phyloP scores from a whole-genome alignment of 2,113 vertebrate genomes.

The Lycaon pictus region DNA sequence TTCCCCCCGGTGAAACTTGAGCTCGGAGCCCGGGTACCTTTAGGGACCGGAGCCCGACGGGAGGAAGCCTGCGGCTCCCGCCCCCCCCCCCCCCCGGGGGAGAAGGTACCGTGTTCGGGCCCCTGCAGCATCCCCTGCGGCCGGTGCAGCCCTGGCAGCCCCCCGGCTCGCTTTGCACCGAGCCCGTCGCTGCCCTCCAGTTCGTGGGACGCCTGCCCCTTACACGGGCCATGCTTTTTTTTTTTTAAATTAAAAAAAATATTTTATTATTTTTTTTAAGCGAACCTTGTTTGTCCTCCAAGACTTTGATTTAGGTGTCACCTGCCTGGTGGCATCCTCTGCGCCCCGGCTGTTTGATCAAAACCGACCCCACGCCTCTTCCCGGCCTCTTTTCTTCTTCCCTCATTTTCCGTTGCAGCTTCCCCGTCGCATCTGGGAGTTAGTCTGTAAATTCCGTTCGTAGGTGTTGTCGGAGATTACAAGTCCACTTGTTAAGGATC shows the following conservation, averaged over 20 bases:
- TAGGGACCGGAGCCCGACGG: neutral
- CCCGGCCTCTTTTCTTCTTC: neutral
- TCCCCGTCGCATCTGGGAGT: neutral
- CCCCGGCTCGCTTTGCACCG: neutral
- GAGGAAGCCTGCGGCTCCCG: neutral
- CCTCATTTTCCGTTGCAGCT: neutral
- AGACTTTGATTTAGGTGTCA: neutral
- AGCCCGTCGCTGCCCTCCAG: neutral
- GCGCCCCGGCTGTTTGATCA: neutral
- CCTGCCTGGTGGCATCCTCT: neutral
- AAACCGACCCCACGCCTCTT: neutral
- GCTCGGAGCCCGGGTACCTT: neutral
- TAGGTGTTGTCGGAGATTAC: neutral
- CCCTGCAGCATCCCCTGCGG: constrained; percentile 24
- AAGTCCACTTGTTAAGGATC: constrained; percentile 1
- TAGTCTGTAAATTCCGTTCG: constrained; percentile 39
- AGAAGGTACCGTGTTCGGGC: constrained; percentile 40
- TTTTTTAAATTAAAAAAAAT: too few relatives aligned
- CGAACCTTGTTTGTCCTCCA: neutral
- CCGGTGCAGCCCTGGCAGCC: neutral
- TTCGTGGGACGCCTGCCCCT: neutral
- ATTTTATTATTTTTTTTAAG: neutral
- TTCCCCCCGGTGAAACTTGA: constrained; percentile 51
- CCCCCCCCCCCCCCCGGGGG: neutral
- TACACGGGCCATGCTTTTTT: neutral